phyloP scores from a whole-genome alignment of 2,888 invertebrate species.

The Melanophora roralis region DNA sequence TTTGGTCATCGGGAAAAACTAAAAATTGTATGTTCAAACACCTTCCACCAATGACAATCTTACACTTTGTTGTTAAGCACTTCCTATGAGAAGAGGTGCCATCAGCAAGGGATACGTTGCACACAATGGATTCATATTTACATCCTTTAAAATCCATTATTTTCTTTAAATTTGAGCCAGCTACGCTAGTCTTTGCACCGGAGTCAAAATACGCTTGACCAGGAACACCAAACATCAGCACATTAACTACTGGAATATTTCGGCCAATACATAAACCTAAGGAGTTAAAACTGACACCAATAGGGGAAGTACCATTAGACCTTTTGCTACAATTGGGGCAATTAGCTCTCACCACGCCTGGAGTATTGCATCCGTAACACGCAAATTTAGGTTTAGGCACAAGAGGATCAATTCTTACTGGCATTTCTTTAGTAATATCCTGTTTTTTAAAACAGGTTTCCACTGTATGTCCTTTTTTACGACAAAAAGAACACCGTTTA shows the following conservation, averaged over 20 bases:
- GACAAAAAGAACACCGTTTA: slow-evolving; percentile 31
- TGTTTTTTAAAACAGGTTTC: slow-evolving; percentile 32
- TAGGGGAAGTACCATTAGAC: neutral
- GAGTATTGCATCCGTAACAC: slow-evolving; percentile 46
- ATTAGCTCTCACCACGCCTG: slow-evolving; percentile 41
- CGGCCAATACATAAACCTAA: slow-evolving; percentile 17
- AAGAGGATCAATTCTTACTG: neutral
- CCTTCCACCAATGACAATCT: too few relatives aligned
- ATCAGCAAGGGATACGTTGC: slow-evolving; percentile 16
- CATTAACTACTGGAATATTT: slow-evolving; percentile 34
- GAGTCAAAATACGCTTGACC: slow-evolving; percentile 59
- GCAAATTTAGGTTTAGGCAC: slow-evolving; percentile 32
- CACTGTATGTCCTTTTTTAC: slow-evolving; percentile 10
- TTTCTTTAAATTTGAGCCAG: slow-evolving; percentile 48
- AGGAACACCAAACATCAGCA: slow-evolving; percentile 46
- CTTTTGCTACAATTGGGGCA: slow-evolving; percentile 45
- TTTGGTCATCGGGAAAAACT: too few relatives aligned
- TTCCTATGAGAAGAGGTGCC: too few relatives aligned
- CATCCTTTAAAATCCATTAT: slow-evolving; percentile 49
- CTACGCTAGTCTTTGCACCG: slow-evolving; percentile 60
- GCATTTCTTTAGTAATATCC: neutral
- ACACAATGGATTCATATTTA: slow-evolving; percentile 3
- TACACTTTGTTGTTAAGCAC: too few relatives aligned
- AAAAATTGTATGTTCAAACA: too few relatives aligned
- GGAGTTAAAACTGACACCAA: slow-evolving; percentile 32